These are phyloP conservation scores for Pangasius djambal DNA, from an alignment of 2,797 vertebrate species.

Conservation along the genomic window DNA sequence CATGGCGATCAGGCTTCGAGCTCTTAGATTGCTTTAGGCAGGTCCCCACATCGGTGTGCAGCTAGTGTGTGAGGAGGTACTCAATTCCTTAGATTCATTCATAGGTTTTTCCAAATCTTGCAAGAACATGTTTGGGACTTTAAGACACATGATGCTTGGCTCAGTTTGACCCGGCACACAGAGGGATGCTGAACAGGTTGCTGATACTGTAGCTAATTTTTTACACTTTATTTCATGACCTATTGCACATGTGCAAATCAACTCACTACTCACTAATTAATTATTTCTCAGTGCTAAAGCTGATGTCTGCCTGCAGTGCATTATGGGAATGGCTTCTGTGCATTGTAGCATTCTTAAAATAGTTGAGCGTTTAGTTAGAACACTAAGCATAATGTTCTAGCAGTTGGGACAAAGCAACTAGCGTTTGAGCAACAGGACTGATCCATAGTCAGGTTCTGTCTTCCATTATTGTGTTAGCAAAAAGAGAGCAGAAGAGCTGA, in stretches of 20 bases:
- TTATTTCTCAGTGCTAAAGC: background rate
- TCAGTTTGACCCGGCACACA: background rate
- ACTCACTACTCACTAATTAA: background rate
- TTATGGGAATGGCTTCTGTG: slow-evolving; percentile 16
- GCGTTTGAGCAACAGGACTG: background rate
- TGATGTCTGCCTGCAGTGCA: background rate
- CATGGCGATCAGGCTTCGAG: background rate
- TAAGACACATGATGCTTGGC: background rate
- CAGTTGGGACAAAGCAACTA: background rate
- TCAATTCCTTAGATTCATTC: background rate
- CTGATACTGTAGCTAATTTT: background rate
- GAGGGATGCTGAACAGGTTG: background rate
- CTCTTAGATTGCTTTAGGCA: background rate
- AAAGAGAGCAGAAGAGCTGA: background rate
- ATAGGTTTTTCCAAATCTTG: background rate
- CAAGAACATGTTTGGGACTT: background rate
- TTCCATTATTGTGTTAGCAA: background rate
- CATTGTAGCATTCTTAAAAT: background rate
- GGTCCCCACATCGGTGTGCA: background rate
- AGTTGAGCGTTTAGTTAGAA: background rate
- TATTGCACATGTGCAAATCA: background rate
- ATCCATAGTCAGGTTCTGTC: background rate
- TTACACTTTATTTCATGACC: background rate
- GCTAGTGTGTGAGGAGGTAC: background rate
- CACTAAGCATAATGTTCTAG: background rate